Base-by-base conservation (phyloP, 2,888 invertebrate genomes). In the Hypomecis atomaria region DNA sequence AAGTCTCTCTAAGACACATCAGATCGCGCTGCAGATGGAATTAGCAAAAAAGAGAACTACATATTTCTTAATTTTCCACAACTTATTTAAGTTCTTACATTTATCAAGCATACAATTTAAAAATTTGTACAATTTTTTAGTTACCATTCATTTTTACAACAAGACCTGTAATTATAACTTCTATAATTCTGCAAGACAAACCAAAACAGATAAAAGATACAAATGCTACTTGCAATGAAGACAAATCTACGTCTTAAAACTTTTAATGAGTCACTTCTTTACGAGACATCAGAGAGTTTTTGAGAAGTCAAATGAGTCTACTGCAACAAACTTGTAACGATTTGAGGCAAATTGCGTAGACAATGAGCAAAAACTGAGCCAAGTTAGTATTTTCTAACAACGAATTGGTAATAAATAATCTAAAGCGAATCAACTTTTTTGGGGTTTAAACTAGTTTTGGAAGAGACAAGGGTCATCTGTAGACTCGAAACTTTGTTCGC, bases 241-340 rank as follows among this genome's bases (percentile, higher is more conserved):
- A 6, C 6, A 11, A n/a, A 6, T 43, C 43, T 6, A 43, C n/a
- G 10, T 43, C n/a, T 10, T 43, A 43, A 43, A 59, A 52, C 38
- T 52, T 59, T 45, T 59, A 52, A 62, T 9, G 56, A 52, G n/a
- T 11, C 23, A 6, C 3, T 42, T 40, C 40, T 52, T 52, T 52
- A 6, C 57, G 56, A 42, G 53, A 38, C 40, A 40, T 57, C 57
- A 47, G 47, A 23, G 23, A 40, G 45, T 47, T 45, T 36, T 57
- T 38, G 38, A 45, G 34, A 53, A 62, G 45, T 57, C 23, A 42
- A 52, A 62, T 53, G 47, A 62, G 57, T 57, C n/a, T 9, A 52
- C 40, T 49, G 53, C 60, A 54, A 54, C 48, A 4, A 60, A 54
- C 34, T 54, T 48, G 47, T 13, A n/a, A 57, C 38, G n/a, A 40